Conservation (phyloP, 2,888 invertebrate genomes). For the Epistrophella euchroma region DNA sequence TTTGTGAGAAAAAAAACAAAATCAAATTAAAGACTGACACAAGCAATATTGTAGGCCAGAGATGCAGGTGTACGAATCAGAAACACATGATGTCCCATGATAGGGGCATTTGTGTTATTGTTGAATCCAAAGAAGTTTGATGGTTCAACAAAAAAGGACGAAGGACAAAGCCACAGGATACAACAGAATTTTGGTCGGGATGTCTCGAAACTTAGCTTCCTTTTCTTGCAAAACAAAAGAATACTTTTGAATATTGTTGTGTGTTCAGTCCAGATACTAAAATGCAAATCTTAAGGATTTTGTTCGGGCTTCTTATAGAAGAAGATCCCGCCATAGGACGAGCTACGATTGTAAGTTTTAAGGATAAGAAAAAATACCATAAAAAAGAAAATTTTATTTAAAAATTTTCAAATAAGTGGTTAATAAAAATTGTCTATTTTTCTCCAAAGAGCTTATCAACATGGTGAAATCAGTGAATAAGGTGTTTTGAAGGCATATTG, state of each 20-base stretch:
- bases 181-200: neutral
- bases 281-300: neutral
- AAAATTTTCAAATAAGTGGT: too few relatives aligned
- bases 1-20: constrained; percentile 63
- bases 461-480: too few relatives aligned
- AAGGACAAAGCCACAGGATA: neutral
- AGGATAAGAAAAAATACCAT: too few relatives aligned
- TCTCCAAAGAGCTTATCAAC: too few relatives aligned
- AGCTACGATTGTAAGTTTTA: too few relatives aligned
- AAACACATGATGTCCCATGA: constrained; percentile 21
- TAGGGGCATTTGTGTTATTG: constrained; percentile 11
- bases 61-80: constrained; percentile 35
- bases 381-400: too few relatives aligned
- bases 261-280: too few relatives aligned
- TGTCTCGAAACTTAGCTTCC: neutral
- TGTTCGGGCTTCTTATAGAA: too few relatives aligned
- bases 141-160: neutral
- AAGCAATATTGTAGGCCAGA: constrained; percentile 12
- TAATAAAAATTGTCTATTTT: too few relatives aligned
- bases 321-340: too few relatives aligned
- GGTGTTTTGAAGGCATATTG: too few relatives aligned
- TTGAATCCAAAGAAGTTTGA: neutral
- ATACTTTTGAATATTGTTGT: neutral
- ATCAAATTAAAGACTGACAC: constrained; percentile 58
- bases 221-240: neutral